phyloP scores from a whole-genome alignment of 2,113 vertebrate genomes.

The Stomatorhinus ivindoensis region DNA sequence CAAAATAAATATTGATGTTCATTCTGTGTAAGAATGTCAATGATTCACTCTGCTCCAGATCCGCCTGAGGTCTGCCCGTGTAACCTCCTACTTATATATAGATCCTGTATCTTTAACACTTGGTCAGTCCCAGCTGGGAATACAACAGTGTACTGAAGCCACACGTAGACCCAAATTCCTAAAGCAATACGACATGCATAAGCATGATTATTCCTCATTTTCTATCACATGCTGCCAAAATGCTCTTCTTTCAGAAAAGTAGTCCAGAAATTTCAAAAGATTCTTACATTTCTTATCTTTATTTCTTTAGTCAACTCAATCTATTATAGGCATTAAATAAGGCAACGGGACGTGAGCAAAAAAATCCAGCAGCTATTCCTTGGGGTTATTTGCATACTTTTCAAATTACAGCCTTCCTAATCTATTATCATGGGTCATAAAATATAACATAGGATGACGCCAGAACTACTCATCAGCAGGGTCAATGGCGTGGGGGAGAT shows the following conservation, averaged over 20 bases:
- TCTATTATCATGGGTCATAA: slow-evolving; percentile 46
- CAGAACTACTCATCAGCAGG: slow-evolving; percentile 31
- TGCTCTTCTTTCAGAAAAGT: neutral
- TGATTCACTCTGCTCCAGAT: neutral
- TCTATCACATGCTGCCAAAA: neutral
- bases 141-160: neutral
- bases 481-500: slow-evolving; percentile 32
- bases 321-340: slow-evolving; percentile 11
- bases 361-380: slow-evolving; percentile 32
- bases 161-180: neutral
- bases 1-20: neutral
- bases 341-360: neutral
- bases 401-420: slow-evolving; percentile 47
- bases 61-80: neutral
- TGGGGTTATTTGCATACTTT: slow-evolving; percentile 43
- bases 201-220: neutral
- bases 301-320: slow-evolving; percentile 9
- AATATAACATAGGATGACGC: slow-evolving; percentile 33
- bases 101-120: neutral
- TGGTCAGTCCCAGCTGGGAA: neutral
- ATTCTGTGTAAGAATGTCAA: neutral
- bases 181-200: neutral
- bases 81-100: neutral
- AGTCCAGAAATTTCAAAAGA: neutral
- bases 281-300: neutral